A percentile compares a stretch with the other conserved stretches of the same genome.
These are phyloP conservation scores for Fistularia tabacaria DNA, from an alignment of 2,797 vertebrate species.

Conservation along the genomic window DNA sequence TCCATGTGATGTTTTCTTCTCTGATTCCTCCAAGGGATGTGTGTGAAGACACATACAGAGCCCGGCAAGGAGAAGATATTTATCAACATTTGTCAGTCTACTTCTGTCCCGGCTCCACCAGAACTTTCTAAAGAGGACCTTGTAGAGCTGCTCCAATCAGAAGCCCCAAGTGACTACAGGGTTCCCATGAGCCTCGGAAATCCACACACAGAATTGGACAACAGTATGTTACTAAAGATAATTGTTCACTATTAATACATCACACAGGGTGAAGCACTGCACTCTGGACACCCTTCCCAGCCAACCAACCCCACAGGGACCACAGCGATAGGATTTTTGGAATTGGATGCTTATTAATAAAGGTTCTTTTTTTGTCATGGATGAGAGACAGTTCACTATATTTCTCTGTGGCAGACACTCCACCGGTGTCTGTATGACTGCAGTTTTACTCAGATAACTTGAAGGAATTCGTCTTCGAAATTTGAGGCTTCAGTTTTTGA, in stretches of 20 bases:
- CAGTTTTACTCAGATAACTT: too few relatives aligned
- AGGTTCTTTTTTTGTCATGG: too few relatives aligned
- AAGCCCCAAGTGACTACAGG: slow-evolving; percentile 81
- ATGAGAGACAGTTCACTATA: too few relatives aligned
- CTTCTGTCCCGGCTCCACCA: slow-evolving; percentile 79
- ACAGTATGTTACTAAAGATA: slow-evolving; percentile 69
- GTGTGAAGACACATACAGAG: slow-evolving; percentile 79
- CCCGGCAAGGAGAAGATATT: slow-evolving; percentile 79
- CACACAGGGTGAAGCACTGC: too few relatives aligned
- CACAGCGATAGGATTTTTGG: too few relatives aligned
- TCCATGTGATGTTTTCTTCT: not conserved
- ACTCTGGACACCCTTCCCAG: too few relatives aligned
- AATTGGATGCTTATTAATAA: too few relatives aligned
- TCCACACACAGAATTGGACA: slow-evolving; percentile 84
- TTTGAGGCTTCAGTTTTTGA: too few relatives aligned
- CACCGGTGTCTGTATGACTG: too few relatives aligned
- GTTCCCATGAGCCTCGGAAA: slow-evolving; percentile 92
- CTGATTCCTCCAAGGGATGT: slow-evolving; percentile 73
- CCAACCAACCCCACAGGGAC: too few relatives aligned
- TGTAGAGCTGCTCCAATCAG: slow-evolving; percentile 83
- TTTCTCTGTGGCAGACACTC: too few relatives aligned
- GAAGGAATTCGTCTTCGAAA: too few relatives aligned
- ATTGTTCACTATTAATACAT: not conserved
- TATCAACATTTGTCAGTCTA: slow-evolving; percentile 85
- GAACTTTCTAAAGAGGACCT: slow-evolving; percentile 80